Evolutionary conservation across 1,140 invertebrate genomes (phyloP).

Genomic region (Stegodyphus dumicola): DNA sequence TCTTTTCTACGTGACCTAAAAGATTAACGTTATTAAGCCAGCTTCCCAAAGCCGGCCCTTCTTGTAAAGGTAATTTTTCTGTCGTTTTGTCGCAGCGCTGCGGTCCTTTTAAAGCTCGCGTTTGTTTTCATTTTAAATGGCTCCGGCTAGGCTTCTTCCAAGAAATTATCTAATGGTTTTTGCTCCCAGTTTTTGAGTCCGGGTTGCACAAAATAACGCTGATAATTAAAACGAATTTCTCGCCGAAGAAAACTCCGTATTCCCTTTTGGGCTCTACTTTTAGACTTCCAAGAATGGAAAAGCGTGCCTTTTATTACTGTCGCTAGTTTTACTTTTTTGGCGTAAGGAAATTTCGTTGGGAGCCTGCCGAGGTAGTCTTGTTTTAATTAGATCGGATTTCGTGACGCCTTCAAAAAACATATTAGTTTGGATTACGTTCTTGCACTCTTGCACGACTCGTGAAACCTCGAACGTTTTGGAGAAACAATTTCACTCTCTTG

Average conservation of each 20-base stretch:
- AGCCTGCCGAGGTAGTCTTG: constrained; percentile 35
- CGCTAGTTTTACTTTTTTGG: not conserved
- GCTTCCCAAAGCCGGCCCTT: constrained; percentile 25
- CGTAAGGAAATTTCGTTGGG: constrained; percentile 3
- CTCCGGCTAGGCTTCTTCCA: constrained; percentile 21
- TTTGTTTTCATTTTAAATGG: constrained; percentile 58
- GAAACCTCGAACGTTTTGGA: constrained; percentile 3
- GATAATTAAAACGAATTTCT: constrained; percentile 61
- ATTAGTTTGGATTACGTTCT: constrained; percentile 50
- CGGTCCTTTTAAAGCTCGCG: constrained; percentile 43
- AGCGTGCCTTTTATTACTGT: constrained; percentile 13
- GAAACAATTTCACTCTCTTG: constrained; percentile 40
- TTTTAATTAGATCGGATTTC: constrained; percentile 57
- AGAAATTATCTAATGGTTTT: constrained; percentile 60
- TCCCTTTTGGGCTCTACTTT: constrained; percentile 46
- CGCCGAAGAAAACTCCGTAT: constrained; percentile 56
- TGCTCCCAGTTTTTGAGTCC: constrained; percentile 49
- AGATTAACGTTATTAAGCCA: constrained; percentile 61
- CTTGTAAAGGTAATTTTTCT: constrained; percentile 57
- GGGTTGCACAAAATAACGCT: constrained; percentile 48
- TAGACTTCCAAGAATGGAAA: constrained; percentile 48
- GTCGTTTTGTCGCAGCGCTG: constrained; percentile 29
- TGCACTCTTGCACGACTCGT: not conserved
- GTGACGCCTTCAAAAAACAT: constrained; percentile 43
- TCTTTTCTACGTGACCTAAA: constrained; percentile 60